Percentiles rank a stretch among this genome's conserved stretches.
Conservation (phyloP, 2,888 invertebrate genomes). For the Tetropium fuscum region DNA sequence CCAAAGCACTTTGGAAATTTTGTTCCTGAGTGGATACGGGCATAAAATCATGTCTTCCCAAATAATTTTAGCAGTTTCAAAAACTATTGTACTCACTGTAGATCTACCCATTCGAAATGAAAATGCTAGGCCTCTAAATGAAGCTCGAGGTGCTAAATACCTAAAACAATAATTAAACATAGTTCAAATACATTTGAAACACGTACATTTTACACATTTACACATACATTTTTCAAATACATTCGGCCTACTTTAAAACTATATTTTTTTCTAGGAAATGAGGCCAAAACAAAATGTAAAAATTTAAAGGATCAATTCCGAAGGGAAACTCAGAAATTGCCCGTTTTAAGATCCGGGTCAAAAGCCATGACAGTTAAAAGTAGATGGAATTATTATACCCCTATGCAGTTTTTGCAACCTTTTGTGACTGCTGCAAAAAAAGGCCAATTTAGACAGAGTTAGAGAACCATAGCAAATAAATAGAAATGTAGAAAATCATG, state of each 20-base stretch:
- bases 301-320: conserved; percentile 7
- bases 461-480: neutral
- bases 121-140: conserved; percentile 21
- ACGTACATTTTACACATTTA: too few relatives aligned
- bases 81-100: conserved; percentile 26
- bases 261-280: conserved; percentile 9
- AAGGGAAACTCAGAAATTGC: conserved; percentile 2
- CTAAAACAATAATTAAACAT: conserved; percentile 20
- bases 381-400: neutral
- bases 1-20: conserved; percentile 41
- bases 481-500: neutral
- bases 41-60: conserved; percentile 35
- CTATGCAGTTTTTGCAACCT: conserved; percentile 2
- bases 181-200: neutral
- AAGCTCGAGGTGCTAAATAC: conserved; percentile 24
- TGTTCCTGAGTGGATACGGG: conserved; percentile 24
- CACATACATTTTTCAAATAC: neutral
- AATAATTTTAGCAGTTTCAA: conserved; percentile 21
- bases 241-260: conserved; percentile 6
- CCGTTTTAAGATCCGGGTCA: conserved; percentile 9
- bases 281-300: conserved; percentile 1
- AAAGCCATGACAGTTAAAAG: conserved; percentile 8
- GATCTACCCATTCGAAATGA: conserved; percentile 28
- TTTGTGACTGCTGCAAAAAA: conserved; percentile 1
- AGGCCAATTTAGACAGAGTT: neutral